phyloP scores from a whole-genome alignment of 2,888 invertebrate genomes.

The Apodemia hepburni region DNA sequence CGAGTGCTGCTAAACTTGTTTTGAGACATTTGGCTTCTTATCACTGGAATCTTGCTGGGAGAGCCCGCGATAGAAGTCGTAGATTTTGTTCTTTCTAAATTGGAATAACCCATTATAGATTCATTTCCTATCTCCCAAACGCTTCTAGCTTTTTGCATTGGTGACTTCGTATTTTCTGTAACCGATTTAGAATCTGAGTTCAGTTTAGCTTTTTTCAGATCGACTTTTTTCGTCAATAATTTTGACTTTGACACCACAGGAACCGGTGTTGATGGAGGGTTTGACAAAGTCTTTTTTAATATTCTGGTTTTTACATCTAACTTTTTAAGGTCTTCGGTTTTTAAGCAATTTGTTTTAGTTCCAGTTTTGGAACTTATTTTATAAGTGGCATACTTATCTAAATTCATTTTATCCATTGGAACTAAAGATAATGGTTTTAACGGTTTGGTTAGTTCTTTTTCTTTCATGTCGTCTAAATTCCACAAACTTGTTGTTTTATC shows the following conservation, averaged over 20 bases:
- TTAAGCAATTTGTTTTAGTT: slow-evolving; percentile 58
- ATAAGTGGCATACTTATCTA: slow-evolving; percentile 74
- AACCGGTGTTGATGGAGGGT: slow-evolving; percentile 73
- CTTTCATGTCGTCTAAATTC: slow-evolving; percentile 80
- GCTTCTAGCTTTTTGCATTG: slow-evolving; percentile 75
- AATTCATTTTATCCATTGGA: slow-evolving; percentile 61
- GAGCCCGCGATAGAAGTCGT: slow-evolving; percentile 78
- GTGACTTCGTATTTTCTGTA: slow-evolving; percentile 60
- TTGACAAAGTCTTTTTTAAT: slow-evolving; percentile 75
- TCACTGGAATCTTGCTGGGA: slow-evolving; percentile 83
- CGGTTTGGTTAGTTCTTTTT: slow-evolving; percentile 66
- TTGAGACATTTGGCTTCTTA: slow-evolving; percentile 74
- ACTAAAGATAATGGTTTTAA: slow-evolving; percentile 55
- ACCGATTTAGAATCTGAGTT: slow-evolving; percentile 54
- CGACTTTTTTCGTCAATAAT: slow-evolving; percentile 59
- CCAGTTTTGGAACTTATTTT: slow-evolving; percentile 69
- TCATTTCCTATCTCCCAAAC: slow-evolving; percentile 77
- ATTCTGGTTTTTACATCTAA: slow-evolving; percentile 77
- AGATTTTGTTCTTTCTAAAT: slow-evolving; percentile 71
- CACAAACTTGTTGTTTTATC: slow-evolving; percentile 80
- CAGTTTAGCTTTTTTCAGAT: slow-evolving; percentile 65
- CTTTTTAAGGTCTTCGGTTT: slow-evolving; percentile 70
- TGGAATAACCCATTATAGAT: slow-evolving; percentile 48
- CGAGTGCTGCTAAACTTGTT: slow-evolving; percentile 73
- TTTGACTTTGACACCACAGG: slow-evolving; percentile 71